Conservation (phyloP, 2,888 invertebrate genomes). For the Hyles lineata region DNA sequence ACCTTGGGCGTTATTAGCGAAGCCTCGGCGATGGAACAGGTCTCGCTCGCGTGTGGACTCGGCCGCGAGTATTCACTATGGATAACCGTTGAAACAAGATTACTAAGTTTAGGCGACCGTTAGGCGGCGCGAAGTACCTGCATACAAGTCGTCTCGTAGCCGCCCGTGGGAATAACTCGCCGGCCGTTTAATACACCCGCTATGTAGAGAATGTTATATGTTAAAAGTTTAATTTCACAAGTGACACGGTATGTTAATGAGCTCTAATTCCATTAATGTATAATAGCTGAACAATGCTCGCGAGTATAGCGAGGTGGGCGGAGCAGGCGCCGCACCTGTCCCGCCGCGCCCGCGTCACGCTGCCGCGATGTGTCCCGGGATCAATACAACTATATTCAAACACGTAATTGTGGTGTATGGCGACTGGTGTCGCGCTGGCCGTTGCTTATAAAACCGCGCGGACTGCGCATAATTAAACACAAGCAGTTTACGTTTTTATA, state of each 20-base stretch:
- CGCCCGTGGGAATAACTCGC: slow-evolving; percentile 15
- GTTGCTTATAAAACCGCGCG: background rate
- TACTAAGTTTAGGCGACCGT: slow-evolving; percentile 19
- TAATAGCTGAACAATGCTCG: background rate
- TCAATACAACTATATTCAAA: background rate
- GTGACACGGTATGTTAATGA: background rate
- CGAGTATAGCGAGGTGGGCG: background rate
- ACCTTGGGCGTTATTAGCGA: slow-evolving; percentile 1
- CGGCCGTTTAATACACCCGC: background rate
- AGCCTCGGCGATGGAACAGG: background rate
- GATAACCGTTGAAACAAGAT: slow-evolving; percentile 20
- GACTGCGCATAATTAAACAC: slow-evolving; percentile 11
- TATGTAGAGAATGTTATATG: background rate
- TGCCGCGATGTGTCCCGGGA: background rate
- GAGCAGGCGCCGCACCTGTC: background rate
- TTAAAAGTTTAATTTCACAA: background rate
- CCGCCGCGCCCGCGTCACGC: background rate
- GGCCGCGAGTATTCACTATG: background rate
- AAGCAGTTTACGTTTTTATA: slow-evolving; percentile 2
- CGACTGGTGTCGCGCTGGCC: background rate
- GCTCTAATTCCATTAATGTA: background rate
- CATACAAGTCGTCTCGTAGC: slow-evolving; percentile 22
- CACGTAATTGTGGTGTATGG: background rate
- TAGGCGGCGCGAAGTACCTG: slow-evolving; percentile 21
- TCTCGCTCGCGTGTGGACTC: background rate